A percentile compares a stretch with the other conserved stretches of the same genome.
These are phyloP conservation scores for Ictalurus furcatus DNA, from an alignment of 2,113 vertebrate genomes.

Conservation along the genomic window DNA sequence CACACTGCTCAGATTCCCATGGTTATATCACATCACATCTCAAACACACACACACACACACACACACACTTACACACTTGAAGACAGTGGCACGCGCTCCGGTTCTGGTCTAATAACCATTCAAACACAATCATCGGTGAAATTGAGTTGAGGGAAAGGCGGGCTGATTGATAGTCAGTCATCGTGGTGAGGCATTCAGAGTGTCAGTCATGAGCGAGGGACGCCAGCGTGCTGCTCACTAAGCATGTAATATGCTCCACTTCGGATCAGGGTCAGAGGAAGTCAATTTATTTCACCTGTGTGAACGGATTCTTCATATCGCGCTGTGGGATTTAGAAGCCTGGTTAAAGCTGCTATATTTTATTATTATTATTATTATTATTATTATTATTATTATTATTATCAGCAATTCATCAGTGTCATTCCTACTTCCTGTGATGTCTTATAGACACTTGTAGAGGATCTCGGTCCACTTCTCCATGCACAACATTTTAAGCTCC, in stretches of 20 bases:
- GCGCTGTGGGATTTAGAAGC: not conserved
- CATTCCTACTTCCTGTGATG: not conserved
- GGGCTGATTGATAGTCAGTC: conserved; percentile 45
- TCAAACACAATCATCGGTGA: conserved; percentile 33
- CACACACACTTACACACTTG: conserved; percentile 25
- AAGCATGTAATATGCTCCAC: conserved; percentile 51
- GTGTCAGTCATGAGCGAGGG: conserved; percentile 43
- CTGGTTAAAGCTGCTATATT: not conserved
- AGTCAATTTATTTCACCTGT: conserved; percentile 35
- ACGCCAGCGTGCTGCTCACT: conserved; percentile 41
- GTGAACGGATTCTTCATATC: not conserved
- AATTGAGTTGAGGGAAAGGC: conserved; percentile 32
- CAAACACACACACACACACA: too few species aligned
- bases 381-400: not conserved
- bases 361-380: not conserved
- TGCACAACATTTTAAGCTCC: not conserved
- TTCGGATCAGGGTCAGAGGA: conserved; percentile 51
- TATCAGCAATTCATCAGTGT: not conserved
- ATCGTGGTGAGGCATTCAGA: conserved; percentile 24
- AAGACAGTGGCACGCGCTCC: conserved; percentile 19
- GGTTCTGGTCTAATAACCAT: conserved; percentile 45
- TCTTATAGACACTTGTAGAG: not conserved
- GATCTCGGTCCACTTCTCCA: not conserved
- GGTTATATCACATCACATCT: conserved; percentile 3
- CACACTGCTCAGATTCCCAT: conserved; percentile 4